A percentile compares a stretch with the other conserved stretches of the same genome.
Conservation (phyloP, 2,797 vertebrate species). For the Anomalospiza imberbis region DNA sequence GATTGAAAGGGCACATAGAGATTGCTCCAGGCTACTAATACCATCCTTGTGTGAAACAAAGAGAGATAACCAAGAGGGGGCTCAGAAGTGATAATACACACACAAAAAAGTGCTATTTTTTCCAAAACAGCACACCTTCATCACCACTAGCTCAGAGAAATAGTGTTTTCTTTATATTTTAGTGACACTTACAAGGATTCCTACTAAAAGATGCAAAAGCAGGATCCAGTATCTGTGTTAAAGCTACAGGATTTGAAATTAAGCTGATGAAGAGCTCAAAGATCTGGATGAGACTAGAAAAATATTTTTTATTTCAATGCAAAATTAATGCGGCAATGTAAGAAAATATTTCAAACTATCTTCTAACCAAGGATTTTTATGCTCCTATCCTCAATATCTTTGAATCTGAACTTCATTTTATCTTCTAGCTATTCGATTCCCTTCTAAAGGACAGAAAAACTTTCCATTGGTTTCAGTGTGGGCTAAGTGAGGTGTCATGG, state of each 20-base stretch:
- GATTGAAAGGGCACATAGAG: background rate
- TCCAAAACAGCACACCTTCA: background rate
- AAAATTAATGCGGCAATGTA: background rate
- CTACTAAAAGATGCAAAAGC: background rate
- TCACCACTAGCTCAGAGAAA: background rate
- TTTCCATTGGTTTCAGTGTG: background rate
- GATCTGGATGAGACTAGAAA: background rate
- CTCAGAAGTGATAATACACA: background rate
- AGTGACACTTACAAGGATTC: background rate
- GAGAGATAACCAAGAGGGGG: background rate
- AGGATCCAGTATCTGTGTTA: background rate
- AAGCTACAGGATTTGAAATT: background rate
- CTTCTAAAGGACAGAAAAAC: background rate
- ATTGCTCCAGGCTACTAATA: conserved; percentile 10
- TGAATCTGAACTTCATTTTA: background rate
- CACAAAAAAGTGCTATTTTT: background rate
- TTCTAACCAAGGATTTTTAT: background rate
- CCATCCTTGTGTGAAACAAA: background rate
- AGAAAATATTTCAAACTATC: background rate
- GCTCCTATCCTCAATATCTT: background rate
- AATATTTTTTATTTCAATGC: background rate
- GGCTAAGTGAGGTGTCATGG: background rate
- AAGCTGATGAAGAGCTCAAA: background rate
- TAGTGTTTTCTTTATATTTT: background rate
- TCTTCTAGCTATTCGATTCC: background rate